Base-by-base conservation (phyloP, 2,888 invertebrate species). In the Chorisops tibialis region DNA sequence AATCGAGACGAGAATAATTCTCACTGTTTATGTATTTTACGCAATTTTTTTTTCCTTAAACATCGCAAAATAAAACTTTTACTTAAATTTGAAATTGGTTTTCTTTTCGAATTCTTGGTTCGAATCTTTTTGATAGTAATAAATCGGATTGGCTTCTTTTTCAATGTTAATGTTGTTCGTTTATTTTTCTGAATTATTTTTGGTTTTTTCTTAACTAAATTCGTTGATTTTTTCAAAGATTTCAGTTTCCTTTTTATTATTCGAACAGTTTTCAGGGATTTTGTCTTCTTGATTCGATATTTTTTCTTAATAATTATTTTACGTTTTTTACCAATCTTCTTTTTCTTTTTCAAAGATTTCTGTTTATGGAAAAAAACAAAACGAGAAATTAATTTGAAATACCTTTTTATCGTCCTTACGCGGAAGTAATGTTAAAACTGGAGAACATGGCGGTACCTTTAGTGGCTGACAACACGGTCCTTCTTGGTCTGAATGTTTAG, bases 381-480 rank as follows among this genome's bases (percentile, higher is more conserved):
- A 59, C 4, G 16, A 48, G 14, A 56, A n/a, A n/a, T 7, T n/a
- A n/a, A 30, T 45, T 16, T 47, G 6, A 9, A 30, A 38, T 59
- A 59, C 59, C 61, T 61, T 61, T 39, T 52, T 61, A 5, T 52
- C 52, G 3, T 61, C 61, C 43, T 52, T 61, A 12, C 51, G 41
- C 18, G 16, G 67, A 60, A 80, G 79, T 67, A 79, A 77, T 9
- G 80, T 79, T 37, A 85, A 78, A 63, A 84, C 83, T 9, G 90
- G 89, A 0, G 89, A 87, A 47, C 88, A 85, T 1, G 89, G 89
- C 61, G 90, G 89, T 14, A 85, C 87, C 18, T 78, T 76, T 65
- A 80, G 74, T 63, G 79, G 72, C 45, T 75, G 76, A 68, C 78
- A 79, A 63, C 77, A 79, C 21, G 76, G 74, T 30, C 78, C 77